A percentile compares a stretch with the other conserved stretches of the same genome.
Conservation (phyloP, 2,888 invertebrate genomes). For the Cephalotes varians region DNA sequence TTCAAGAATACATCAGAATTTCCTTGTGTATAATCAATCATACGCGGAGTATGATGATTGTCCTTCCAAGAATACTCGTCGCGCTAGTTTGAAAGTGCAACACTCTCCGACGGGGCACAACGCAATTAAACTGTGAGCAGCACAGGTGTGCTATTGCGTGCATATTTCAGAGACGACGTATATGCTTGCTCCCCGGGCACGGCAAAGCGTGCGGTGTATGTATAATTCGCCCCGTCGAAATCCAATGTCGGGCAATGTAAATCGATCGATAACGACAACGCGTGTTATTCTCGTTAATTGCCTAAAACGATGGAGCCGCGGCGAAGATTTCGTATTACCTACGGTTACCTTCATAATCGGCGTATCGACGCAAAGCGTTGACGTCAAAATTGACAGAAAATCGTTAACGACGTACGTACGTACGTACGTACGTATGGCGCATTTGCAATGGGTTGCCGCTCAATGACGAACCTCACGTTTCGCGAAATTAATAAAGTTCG, state of each 20-base stretch:
- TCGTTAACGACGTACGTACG: conserved; percentile 54
- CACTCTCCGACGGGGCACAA: conserved; percentile 11
- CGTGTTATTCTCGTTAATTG: conserved; percentile 22
- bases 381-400: conserved; percentile 62
- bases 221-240: conserved; percentile 37
- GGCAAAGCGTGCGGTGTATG: background rate
- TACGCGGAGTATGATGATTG: conserved; percentile 35
- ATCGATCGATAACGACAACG: conserved; percentile 21
- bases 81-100: conserved; percentile 2
- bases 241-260: background rate
- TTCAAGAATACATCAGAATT: conserved; percentile 32
- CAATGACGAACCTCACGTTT: conserved; percentile 51
- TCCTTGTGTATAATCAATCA: conserved; percentile 7
- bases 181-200: background rate
- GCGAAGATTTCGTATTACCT: conserved; percentile 7
- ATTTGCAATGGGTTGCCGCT: conserved; percentile 49
- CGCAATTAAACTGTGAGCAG: conserved; percentile 52
- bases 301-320: background rate
- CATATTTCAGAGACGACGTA: conserved; percentile 39
- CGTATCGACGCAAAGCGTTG: conserved; percentile 16
- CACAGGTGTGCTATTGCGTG: conserved; percentile 28
- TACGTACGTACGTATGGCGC: conserved; percentile 21
- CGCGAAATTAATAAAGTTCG: conserved; percentile 66
- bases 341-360: background rate
- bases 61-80: conserved; percentile 38